Evolutionary conservation across 2,888 invertebrate genomes (phyloP), one percentile per base, ranked within the genome.

Genomic region (Nymphalis polychloros): DNA sequence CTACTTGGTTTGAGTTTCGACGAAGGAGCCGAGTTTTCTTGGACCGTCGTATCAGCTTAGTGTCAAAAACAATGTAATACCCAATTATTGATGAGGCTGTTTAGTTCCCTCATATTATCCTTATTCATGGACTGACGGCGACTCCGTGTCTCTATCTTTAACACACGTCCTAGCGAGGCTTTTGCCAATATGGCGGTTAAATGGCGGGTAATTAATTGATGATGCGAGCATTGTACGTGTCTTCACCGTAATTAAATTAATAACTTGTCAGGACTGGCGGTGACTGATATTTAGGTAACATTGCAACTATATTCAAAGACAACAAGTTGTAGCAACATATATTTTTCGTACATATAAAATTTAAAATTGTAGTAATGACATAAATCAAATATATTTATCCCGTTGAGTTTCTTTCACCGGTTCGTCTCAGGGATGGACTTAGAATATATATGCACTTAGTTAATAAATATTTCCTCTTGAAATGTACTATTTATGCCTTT

Each of bases 1-100:
- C 10, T 41, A 41, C 27, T 31, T 2, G 23, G 23, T 23, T 23
- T 23, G 23, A 2, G 23, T 23, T 10, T 13, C 10, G 41, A 1
- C 41, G 13, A 41, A 10, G 13, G 13, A 13, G 41, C 10, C 13
- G 41, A 41, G 13, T 13, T 41, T 3, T 13, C 13, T 41, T 13
- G 41, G 41, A 41, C 4, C 41, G 13, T 10, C 41, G 41, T 13
- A 4, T 13, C 1, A 41, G 13, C 13, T 41, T 41, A 13, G 10
- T 13, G 41, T 41, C 49, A 19, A 49, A n/a, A 49, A 19, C n/a
- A n/a, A 19, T 49, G 17, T 49, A 49, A 49, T 49, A 8, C 49
- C 49, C 19, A 49, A 35, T 62, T 41, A 62, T 62, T 62, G 55
- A 55, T 57, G 49, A n/a, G 47, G 67, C 41, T n/a, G 49, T 57